Percentiles rank a stretch among this genome's conserved stretches.
Evolutionary conservation across 2,888 invertebrate species (phyloP).

Genomic region (Geophilus truncorum): DNA sequence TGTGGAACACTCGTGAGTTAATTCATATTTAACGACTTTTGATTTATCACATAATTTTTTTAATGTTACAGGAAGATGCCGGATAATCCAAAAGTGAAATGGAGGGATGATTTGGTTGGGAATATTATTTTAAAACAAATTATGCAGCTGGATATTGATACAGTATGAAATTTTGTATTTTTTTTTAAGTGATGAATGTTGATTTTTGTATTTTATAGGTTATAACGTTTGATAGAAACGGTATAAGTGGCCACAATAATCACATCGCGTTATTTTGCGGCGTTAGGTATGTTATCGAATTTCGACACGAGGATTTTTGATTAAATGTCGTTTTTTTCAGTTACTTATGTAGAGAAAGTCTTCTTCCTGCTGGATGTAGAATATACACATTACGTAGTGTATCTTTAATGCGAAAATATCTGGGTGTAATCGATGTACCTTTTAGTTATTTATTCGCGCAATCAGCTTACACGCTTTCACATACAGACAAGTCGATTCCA

Average conservation of each 20-base stretch:
- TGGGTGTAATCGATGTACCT: slow-evolving; percentile 70
- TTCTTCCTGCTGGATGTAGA: slow-evolving; percentile 55
- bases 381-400: slow-evolving; percentile 80
- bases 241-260: slow-evolving; percentile 88
- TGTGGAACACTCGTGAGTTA: slow-evolving; percentile 49
- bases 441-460: slow-evolving; percentile 60
- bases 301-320: background rate
- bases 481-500: slow-evolving; percentile 17
- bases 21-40: background rate
- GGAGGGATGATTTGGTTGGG: slow-evolving; percentile 65
- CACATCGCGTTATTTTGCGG: slow-evolving; percentile 59
- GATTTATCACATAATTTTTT: background rate
- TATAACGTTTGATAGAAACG: slow-evolving; percentile 89
- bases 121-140: slow-evolving; percentile 62
- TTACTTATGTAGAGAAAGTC: slow-evolving; percentile 39
- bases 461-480: slow-evolving; percentile 36
- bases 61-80: slow-evolving; percentile 64
- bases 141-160: slow-evolving; percentile 70
- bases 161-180: slow-evolving; percentile 47
- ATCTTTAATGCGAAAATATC: slow-evolving; percentile 79
- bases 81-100: slow-evolving; percentile 69
- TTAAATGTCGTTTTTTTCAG: slow-evolving; percentile 10
- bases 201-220: slow-evolving; percentile 48
- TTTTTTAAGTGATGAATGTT: background rate
- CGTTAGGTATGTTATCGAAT: too few species aligned